A percentile compares a stretch with the other conserved stretches of the same genome.
Evolutionary conservation across 2,888 invertebrate species (phyloP).

Genomic region (Iselma pallidipennis): DNA sequence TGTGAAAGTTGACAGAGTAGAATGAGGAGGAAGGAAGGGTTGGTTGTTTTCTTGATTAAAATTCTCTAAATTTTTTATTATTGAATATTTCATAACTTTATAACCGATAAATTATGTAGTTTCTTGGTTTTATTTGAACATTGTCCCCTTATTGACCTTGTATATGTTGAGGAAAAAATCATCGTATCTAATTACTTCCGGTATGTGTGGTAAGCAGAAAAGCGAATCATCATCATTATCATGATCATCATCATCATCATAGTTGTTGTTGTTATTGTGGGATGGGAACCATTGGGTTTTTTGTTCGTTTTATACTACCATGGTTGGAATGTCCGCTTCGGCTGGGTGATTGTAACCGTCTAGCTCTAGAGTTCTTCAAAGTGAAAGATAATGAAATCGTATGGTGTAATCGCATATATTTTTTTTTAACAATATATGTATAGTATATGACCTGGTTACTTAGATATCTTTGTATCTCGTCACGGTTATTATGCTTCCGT

Average conservation of each 20-base stretch:
- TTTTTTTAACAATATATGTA: constrained; percentile 7
- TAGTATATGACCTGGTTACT: constrained; percentile 35
- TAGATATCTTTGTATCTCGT: constrained; percentile 26
- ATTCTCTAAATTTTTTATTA: too few relatives aligned
- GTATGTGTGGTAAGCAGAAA: constrained; percentile 18
- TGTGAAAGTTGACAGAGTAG: too few relatives aligned
- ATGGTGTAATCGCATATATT: constrained; percentile 8
- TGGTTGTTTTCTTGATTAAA: too few relatives aligned
- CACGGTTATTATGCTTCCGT: constrained; percentile 23
- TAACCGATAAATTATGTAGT: too few relatives aligned
- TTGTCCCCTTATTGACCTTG: not conserved
- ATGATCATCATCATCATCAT: not conserved
- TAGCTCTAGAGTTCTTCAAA: constrained; percentile 8
- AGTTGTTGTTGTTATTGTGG: constrained; percentile 16
- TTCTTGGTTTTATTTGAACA: not conserved
- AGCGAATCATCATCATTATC: constrained; percentile 14
- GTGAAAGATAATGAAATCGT: constrained; percentile 21
- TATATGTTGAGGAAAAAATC: not conserved
- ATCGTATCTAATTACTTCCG: not conserved
- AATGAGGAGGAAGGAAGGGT: too few relatives aligned
- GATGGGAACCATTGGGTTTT: constrained; percentile 32
- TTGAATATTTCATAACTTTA: too few relatives aligned
- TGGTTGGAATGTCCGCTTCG: constrained; percentile 27
- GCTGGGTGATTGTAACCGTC: constrained; percentile 34
- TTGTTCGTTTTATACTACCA: constrained; percentile 31